These are phyloP conservation scores for Ferrisia virgata DNA, from an alignment of 2,888 invertebrate species.

Conservation along the genomic window DNA sequence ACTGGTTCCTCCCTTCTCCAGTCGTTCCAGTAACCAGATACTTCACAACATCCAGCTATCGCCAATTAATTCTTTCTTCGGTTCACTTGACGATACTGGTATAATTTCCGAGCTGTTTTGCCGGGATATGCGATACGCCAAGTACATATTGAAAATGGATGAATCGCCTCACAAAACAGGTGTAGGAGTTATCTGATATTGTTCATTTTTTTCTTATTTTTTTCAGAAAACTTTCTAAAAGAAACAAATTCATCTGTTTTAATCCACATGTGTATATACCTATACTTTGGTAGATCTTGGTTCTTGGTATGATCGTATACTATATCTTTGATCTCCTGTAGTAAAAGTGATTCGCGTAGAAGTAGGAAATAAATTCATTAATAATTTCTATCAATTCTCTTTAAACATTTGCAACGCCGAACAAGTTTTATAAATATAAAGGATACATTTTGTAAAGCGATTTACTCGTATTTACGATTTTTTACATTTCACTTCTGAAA, in stretches of 20 bases:
- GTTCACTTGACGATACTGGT: slow-evolving; percentile 42
- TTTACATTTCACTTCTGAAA: no score
- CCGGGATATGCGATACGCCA: slow-evolving; percentile 2
- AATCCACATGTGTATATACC: not conserved
- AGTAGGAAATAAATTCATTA: no score
- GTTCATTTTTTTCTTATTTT: not conserved
- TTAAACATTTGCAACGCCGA: no score
- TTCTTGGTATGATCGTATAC: no score
- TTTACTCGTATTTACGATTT: not conserved
- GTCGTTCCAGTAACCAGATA: slow-evolving; percentile 46
- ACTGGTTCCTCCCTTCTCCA: slow-evolving; percentile 45
- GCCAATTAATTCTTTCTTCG: slow-evolving; percentile 45
- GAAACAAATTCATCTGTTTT: not conserved
- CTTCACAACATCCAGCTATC: slow-evolving; percentile 44
- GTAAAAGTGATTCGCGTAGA: no score
- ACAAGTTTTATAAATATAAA: no score
- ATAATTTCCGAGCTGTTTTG: slow-evolving; percentile 38
- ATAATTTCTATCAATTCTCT: no score
- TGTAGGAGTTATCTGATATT: slow-evolving; percentile 31
- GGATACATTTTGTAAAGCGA: no score
- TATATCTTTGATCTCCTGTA: no score
- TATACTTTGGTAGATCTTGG: no score
- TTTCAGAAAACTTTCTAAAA: not conserved
- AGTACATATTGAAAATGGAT: slow-evolving; percentile 23
- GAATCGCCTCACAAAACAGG: slow-evolving; percentile 13